phyloP scores from a whole-genome alignment of 2,888 invertebrate species.

The Allophyes oxyacanthae region DNA sequence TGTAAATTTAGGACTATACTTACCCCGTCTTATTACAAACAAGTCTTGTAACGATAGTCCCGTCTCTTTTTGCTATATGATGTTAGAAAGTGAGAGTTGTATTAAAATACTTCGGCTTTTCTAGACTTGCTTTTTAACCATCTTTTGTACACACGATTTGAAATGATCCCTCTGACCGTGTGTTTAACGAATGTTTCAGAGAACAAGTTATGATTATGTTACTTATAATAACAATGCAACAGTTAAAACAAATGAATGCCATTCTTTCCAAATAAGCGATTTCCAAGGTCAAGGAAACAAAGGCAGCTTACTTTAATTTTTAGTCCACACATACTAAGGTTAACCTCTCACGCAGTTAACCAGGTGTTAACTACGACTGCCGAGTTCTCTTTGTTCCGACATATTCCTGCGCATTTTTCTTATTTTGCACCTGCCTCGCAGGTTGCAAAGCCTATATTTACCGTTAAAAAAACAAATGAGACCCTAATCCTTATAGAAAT shows the following conservation, averaged over 20 bases:
- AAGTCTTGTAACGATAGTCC: no score
- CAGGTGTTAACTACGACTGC: constrained; percentile 64
- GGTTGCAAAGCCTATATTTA: constrained; percentile 23
- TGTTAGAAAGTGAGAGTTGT: no score
- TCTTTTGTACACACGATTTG: no score
- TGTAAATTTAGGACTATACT: no score
- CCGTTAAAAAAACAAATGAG: constrained; percentile 5
- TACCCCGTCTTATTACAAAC: no score
- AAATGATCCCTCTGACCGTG: no score
- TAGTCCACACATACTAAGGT: constrained; percentile 29
- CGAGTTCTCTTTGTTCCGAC: constrained; percentile 62
- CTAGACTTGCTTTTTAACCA: no score
- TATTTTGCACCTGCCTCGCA: constrained; percentile 65
- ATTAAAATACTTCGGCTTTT: no score
- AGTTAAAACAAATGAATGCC: not conserved
- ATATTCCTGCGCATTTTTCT: constrained; percentile 62
- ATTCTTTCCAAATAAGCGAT: constrained; percentile 25
- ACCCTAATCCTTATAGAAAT: constrained; percentile 19
- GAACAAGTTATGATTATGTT: no score
- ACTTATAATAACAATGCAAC: not conserved
- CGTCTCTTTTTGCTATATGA: no score
- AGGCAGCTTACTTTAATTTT: constrained; percentile 30
- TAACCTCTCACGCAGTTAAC: constrained; percentile 46
- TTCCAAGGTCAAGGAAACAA: constrained; percentile 42
- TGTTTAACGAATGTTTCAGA: no score